Conservation (phyloP, 2,113 vertebrate genomes). For the Vireo altiloquus region DNA sequence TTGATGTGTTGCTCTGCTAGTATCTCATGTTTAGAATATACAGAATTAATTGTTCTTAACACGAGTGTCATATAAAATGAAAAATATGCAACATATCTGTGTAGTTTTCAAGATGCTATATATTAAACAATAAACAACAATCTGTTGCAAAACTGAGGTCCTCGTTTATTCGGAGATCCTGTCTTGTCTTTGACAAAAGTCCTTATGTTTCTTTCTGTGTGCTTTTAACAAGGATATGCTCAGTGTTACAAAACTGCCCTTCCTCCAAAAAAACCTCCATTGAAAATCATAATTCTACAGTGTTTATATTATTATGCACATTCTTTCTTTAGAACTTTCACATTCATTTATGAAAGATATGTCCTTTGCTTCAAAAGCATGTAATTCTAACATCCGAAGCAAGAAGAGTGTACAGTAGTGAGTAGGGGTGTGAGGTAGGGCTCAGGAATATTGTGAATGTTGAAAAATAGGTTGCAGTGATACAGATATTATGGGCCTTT, state of each 20-base stretch:
- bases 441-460: not conserved
- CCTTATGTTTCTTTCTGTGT: not conserved
- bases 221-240: not conserved
- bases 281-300: not conserved
- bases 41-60: not conserved
- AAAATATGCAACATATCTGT: not conserved
- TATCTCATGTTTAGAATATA: not conserved
- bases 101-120: not conserved
- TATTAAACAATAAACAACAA: not conserved
- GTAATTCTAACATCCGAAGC: not conserved
- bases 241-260: not conserved
- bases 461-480: not conserved
- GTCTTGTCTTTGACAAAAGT: not conserved
- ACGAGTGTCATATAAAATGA: not conserved
- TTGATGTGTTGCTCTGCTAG: not conserved
- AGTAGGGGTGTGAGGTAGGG: not conserved
- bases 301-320: not conserved
- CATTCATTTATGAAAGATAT: not conserved
- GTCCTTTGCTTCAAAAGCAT: not conserved
- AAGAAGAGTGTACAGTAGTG: not conserved
- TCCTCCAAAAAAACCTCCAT: rapidly evolving
- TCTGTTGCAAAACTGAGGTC: not conserved
- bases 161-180: not conserved
- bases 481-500: not conserved
- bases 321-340: not conserved